These are phyloP conservation scores for Dusona sp. DNA, from an alignment of 2,888 invertebrate species.

Conservation along the genomic window DNA sequence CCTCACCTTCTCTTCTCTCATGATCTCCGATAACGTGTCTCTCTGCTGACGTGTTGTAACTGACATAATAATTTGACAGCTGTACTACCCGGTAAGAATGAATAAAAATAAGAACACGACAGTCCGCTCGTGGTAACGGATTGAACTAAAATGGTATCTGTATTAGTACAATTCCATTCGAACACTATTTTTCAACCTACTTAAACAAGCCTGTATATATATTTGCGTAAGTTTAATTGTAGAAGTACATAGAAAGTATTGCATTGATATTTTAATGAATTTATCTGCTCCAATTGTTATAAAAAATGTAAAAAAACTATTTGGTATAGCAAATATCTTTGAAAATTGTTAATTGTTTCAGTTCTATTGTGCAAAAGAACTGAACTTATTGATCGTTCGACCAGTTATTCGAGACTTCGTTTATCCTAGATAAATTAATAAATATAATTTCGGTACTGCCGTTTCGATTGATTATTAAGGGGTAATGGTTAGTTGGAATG, in stretches of 20 bases:
- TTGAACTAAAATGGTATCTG: constrained; percentile 28
- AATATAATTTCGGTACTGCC: no score
- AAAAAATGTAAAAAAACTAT: no score
- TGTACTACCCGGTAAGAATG: constrained; percentile 28
- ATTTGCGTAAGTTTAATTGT: background rate
- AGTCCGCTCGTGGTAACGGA: constrained; percentile 10
- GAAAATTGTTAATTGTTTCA: no score
- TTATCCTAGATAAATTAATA: no score
- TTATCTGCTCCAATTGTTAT: background rate
- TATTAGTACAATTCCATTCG: constrained; percentile 8
- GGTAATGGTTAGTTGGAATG: no score
- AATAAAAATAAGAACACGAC: constrained; percentile 48
- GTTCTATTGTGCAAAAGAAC: no score
- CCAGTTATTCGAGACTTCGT: no score
- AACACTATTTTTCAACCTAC: background rate
- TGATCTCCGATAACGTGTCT: constrained; percentile 52
- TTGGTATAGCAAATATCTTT: no score
- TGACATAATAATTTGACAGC: constrained; percentile 64
- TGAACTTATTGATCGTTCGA: no score
- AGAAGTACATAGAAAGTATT: background rate
- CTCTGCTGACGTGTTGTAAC: constrained; percentile 43
- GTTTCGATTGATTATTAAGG: no score
- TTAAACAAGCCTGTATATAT: background rate
- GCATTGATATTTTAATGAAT: background rate
- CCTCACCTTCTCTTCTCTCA: constrained; percentile 19